phyloP scores from a whole-genome alignment of 2,113 vertebrate genomes.

The Puffinus mauretanicus region DNA sequence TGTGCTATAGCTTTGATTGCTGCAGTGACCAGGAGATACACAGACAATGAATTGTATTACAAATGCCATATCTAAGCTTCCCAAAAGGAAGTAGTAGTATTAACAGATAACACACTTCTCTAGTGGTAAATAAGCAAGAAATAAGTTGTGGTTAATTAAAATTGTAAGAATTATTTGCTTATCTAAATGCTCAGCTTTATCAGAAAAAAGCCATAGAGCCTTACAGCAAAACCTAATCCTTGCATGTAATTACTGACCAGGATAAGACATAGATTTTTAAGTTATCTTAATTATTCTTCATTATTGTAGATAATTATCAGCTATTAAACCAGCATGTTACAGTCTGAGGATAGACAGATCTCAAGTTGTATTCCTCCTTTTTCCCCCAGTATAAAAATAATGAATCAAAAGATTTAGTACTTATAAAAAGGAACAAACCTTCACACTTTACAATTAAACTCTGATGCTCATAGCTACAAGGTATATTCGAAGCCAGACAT shows the following conservation, averaged over 20 bases:
- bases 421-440: neutral
- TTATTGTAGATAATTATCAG: neutral
- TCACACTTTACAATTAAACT: neutral
- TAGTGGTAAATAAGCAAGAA: neutral
- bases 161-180: neutral
- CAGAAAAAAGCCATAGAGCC: neutral
- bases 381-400: neutral
- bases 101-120: neutral
- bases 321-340: neutral
- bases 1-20: neutral
- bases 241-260: neutral
- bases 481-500: neutral
- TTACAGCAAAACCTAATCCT: neutral
- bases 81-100: neutral
- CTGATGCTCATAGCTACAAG: neutral
- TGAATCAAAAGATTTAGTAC: neutral
- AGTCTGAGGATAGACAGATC: neutral
- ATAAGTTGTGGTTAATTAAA: neutral
- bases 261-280: neutral
- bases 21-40: neutral
- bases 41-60: neutral
- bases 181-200: neutral
- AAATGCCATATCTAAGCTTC: neutral
- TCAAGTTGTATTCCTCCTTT: neutral
- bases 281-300: neutral